A percentile compares a stretch with the other conserved stretches of the same genome.
These are phyloP conservation scores for Bhutanitis thaidina DNA, from an alignment of 2,888 invertebrate genomes.

Conservation along the genomic window DNA sequence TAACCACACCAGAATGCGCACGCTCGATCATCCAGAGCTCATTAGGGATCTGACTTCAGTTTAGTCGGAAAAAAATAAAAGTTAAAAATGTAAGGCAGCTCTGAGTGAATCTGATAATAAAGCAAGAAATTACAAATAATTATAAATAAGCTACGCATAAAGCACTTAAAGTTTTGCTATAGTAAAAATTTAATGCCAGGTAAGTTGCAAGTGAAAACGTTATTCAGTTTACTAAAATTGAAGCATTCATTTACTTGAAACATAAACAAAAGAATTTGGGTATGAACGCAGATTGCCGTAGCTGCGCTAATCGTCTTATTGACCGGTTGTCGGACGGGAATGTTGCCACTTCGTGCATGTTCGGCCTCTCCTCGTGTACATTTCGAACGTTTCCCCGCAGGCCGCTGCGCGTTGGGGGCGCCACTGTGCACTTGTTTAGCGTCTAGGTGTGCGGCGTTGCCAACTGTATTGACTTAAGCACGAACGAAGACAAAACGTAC, in stretches of 20 bases:
- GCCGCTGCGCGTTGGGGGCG: constrained; percentile 80
- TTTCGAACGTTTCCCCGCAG: constrained; percentile 55
- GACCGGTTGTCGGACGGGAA: constrained; percentile 75
- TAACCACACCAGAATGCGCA: too few species aligned
- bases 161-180: too few species aligned
- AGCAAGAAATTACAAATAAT: too few species aligned
- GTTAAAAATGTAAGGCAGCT: too few species aligned
- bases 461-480: constrained; percentile 77
- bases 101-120: too few species aligned
- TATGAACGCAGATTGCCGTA: constrained; percentile 47
- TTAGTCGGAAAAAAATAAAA: too few species aligned
- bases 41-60: too few species aligned
- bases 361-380: constrained; percentile 62
- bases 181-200: too few species aligned
- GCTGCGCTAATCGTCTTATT: constrained; percentile 77
- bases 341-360: constrained; percentile 72
- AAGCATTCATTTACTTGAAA: constrained; percentile 19
- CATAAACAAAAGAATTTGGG: constrained; percentile 55
- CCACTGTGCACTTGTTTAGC: constrained; percentile 76
- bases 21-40: too few species aligned
- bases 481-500: constrained; percentile 74
- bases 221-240: neutral
- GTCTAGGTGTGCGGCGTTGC: constrained; percentile 79
- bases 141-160: too few species aligned
- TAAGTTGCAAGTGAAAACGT: too few species aligned